phyloP scores from a whole-genome alignment of 2,797 vertebrate species.

The Peromyscus eremicus region DNA sequence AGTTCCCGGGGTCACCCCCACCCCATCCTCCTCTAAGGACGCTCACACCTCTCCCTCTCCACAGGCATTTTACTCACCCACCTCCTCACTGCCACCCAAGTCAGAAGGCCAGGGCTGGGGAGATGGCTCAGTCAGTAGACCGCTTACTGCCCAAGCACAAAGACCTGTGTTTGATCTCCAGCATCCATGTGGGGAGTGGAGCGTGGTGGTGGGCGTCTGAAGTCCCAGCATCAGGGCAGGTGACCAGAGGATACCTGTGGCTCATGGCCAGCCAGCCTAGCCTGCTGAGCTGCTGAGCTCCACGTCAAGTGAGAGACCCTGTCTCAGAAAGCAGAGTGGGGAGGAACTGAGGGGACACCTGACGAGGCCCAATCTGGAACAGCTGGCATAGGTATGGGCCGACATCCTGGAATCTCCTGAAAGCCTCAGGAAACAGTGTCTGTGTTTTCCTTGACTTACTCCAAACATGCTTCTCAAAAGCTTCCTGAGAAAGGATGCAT shows the following conservation, averaged over 20 bases:
- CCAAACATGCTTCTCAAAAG: not conserved
- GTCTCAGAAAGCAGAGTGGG: not conserved
- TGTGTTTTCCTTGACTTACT: slow-evolving; percentile 33
- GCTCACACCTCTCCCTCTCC: not conserved
- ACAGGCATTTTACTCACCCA: not conserved
- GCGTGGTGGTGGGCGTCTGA: not conserved
- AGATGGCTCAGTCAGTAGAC: not conserved
- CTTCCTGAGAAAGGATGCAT: not conserved
- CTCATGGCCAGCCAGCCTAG: not conserved
- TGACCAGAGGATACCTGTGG: not conserved
- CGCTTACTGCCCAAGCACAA: not conserved
- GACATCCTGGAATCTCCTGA: not conserved
- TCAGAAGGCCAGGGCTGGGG: not conserved
- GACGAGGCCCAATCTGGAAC: not conserved
- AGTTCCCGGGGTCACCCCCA: not conserved
- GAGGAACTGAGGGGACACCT: not conserved
- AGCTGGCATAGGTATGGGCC: not conserved
- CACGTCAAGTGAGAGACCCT: not conserved
- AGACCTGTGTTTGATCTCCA: not conserved
- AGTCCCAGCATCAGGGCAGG: not conserved
- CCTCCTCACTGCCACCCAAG: not conserved
- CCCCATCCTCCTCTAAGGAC: not conserved
- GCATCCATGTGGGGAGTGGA: not conserved
- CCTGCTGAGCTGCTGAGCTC: not conserved
- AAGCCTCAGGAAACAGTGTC: not conserved